Conservation (phyloP, 2,113 vertebrate genomes). For the Cephalopterus ornatus region DNA sequence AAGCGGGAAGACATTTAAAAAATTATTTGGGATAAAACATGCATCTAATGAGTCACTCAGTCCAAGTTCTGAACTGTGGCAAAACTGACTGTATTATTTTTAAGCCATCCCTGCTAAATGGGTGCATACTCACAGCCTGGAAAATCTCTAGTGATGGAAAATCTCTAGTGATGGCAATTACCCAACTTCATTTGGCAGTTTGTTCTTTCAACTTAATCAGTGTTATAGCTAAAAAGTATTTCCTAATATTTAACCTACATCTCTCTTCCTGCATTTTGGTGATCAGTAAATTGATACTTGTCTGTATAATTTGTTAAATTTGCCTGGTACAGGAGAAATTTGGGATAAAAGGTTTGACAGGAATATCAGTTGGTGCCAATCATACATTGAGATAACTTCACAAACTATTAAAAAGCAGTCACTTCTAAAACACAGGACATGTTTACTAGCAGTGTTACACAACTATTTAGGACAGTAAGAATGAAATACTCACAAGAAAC, state of each 20-base stretch:
- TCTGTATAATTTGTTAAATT: neutral
- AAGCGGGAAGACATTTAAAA: neutral
- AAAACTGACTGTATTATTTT: slow-evolving; percentile 34
- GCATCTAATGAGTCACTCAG: neutral
- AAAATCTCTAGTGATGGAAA: slow-evolving; percentile 52
- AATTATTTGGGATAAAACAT: slow-evolving; percentile 10
- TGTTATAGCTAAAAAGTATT: neutral
- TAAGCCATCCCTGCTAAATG: slow-evolving; percentile 14
- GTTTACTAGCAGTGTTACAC: neutral
- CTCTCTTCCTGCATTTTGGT: neutral
- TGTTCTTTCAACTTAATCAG: slow-evolving; percentile 19
- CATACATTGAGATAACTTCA: neutral
- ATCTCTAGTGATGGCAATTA: slow-evolving; percentile 51
- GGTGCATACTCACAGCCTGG: neutral
- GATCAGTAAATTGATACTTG: neutral
- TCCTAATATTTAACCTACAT: neutral
- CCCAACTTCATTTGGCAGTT: slow-evolving; percentile 56
- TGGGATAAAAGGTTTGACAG: neutral
- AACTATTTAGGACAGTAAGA: neutral
- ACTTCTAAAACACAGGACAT: neutral
- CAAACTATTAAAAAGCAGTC: neutral
- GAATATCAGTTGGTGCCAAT: slow-evolving; percentile 15
- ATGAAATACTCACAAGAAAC: neutral
- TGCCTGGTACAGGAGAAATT: neutral
- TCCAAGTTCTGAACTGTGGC: neutral